Evolutionary conservation across 2,797 vertebrate genomes (phyloP), one percentile per base, ranked within the genome.

Genomic region (Gymnoscopelus microlampas): DNA sequence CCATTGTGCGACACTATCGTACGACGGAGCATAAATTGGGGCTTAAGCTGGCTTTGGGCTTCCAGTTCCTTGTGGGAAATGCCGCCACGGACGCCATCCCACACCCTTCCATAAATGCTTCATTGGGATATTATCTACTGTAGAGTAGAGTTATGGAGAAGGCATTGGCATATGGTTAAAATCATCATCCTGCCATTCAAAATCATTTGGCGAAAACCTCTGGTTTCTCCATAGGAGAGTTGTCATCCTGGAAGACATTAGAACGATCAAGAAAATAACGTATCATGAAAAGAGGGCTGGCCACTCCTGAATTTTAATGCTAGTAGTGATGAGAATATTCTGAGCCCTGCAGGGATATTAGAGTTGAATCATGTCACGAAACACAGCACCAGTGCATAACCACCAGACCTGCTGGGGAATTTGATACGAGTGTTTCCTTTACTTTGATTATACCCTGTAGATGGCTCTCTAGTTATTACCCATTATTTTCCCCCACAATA

Each of bases 51-150:
- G 39, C 9, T 44, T 44, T n/a, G 24, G 53, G 53, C n/a, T 49
- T 29, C 10, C 39, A 53, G 35, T 13, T 48, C 70, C 49, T 35
- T 58, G 13, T 70, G 24, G 23, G 53, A 50, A 80, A 76, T 12
- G 4, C 44, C 73, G 35, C 65, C 50, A 70, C 3, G 35, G 26
- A 55, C 60, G 26, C 13, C 13, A 26, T 47, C 58, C 29, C 13
- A 53, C 13, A 53, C 48, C 57, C 56, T 53, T 1, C 39, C 53
- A 44, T 60, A 19, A 48, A 32, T 47, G 55, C 53, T 24, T 8
- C 4, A n/a, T 56, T 47, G 60, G 19, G 47, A 24, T 59, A 29
- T 39, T 54, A 57, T 58, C 13, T 64, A 4, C 59, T n/a, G 11
- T 48, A 8, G n/a, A n/a, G n/a, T n/a, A n/a, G n/a, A n/a, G 50